Percentiles rank a stretch among this genome's conserved stretches.
Evolutionary conservation across 2,113 vertebrate genomes (phyloP).

Genomic region (Epinephelus moara): DNA sequence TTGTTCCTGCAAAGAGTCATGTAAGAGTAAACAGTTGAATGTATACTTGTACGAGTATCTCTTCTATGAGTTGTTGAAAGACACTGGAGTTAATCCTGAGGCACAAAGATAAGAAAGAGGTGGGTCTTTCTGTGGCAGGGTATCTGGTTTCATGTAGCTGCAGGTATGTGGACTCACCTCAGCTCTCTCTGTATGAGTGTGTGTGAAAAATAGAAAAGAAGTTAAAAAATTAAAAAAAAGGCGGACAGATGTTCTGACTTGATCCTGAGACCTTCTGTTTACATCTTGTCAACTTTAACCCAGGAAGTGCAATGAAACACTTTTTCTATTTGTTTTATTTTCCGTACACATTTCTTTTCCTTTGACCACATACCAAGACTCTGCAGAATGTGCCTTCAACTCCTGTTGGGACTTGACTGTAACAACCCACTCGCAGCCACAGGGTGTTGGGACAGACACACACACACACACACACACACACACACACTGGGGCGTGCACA

Average conservation of each 20-base stretch:
- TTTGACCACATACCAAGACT: slow-evolving; percentile 37
- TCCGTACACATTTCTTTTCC: not conserved
- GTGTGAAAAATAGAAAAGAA: not conserved
- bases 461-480: slow-evolving; percentile 43
- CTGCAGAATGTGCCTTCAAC: slow-evolving; percentile 21
- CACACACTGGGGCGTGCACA: not conserved
- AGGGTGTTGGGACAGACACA: slow-evolving; percentile 47
- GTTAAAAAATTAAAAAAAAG: too few species aligned
- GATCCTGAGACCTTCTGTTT: not conserved
- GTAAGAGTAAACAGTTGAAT: not conserved
- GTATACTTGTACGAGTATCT: not conserved
- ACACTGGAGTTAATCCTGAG: not conserved
- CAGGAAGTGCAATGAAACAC: not conserved
- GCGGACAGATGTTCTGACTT: not conserved
- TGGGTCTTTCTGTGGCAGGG: slow-evolving; percentile 5
- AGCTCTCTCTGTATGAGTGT: not conserved
- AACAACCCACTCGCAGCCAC: slow-evolving; percentile 47
- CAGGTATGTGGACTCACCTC: slow-evolving; percentile 38
- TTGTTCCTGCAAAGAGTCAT: not conserved
- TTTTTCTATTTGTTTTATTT: not conserved
- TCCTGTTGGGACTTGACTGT: slow-evolving; percentile 78
- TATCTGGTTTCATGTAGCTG: slow-evolving; percentile 46
- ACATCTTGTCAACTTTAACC: not conserved
- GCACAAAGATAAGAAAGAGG: not conserved
- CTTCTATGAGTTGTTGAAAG: not conserved